Conservation (phyloP, 2,797 vertebrate genomes). For the Limnodromus scolopaceus region DNA sequence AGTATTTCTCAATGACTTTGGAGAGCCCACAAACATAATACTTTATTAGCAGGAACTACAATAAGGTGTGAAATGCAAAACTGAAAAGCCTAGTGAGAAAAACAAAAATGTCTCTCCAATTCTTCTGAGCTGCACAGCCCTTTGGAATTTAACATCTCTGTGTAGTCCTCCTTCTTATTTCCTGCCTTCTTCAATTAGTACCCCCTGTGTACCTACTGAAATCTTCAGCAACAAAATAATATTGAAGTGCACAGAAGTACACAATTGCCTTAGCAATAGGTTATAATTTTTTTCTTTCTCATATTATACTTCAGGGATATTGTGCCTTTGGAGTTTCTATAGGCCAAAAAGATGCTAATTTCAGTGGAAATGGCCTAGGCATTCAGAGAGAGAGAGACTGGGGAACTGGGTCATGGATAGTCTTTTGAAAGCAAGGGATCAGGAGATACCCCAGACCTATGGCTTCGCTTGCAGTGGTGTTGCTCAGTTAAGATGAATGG, state of each 20-base stretch:
- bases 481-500: neutral
- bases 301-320: neutral
- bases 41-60: neutral
- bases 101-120: neutral
- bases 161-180: neutral
- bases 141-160: neutral
- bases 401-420: fast-evolving
- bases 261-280: neutral
- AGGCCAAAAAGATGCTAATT: neutral
- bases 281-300: neutral
- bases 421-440: neutral
- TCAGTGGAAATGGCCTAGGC: neutral
- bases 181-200: neutral
- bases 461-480: neutral
- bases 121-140: neutral
- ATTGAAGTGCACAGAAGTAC: neutral
- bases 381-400: fast-evolving
- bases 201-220: neutral
- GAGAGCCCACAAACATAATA: neutral
- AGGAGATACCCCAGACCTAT: neutral
- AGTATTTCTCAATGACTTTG: neutral
- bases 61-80: neutral
- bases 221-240: neutral
- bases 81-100: neutral
- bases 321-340: neutral